Evolutionary conservation across 2,888 invertebrate species (phyloP).

Genomic region (Opisthograptis luteolata): DNA sequence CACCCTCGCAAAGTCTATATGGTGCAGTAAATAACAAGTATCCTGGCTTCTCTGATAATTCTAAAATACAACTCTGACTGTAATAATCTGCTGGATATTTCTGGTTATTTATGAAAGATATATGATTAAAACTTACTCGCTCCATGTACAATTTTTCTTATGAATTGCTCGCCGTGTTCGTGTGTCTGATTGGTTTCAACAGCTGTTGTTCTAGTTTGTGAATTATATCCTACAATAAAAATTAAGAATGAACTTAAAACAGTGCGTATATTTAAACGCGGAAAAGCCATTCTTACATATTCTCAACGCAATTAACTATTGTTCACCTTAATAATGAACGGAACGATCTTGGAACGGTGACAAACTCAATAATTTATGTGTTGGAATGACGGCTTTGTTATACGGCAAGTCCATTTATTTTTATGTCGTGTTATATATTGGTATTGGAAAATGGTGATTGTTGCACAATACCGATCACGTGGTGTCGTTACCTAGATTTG

Average conservation of each 20-base stretch:
- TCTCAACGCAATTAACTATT: conserved; percentile 28
- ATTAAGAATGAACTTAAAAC: conserved; percentile 46
- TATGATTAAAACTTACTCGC: conserved; percentile 52
- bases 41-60: conserved; percentile 44
- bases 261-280: conserved; percentile 41
- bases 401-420: conserved; percentile 11
- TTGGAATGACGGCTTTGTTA: conserved; percentile 9
- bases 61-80: conserved; percentile 55
- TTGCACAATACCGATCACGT: conserved; percentile 6
- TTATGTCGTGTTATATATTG: conserved; percentile 29
- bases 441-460: conserved; percentile 15
- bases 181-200: conserved; percentile 34
- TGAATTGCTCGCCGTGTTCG: conserved; percentile 51
- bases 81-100: conserved; percentile 19
- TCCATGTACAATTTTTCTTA: conserved; percentile 50
- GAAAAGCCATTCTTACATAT: conserved; percentile 37
- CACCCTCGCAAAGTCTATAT: conserved; percentile 61
- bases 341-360: conserved; percentile 30
- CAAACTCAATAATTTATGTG: conserved; percentile 31
- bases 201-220: conserved; percentile 33
- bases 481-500: neutral
- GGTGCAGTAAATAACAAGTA: conserved; percentile 69
- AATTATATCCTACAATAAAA: conserved; percentile 37
- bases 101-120: no score
- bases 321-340: conserved; percentile 38